These are phyloP conservation scores for Aplodontia rufa DNA, from an alignment of 2,113 vertebrate species.

Conservation along the genomic window DNA sequence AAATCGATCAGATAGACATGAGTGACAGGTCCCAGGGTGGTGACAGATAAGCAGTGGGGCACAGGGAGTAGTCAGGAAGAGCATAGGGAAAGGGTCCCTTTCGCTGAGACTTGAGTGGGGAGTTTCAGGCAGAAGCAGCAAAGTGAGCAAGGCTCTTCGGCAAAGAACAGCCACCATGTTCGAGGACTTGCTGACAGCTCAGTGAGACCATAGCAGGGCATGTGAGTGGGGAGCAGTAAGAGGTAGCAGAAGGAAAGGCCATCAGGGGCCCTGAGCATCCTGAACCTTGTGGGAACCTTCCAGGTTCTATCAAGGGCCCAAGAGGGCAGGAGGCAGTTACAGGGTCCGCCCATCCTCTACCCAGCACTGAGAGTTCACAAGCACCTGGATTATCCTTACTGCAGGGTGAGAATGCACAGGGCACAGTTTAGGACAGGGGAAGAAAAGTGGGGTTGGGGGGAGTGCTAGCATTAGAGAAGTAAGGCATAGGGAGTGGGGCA, in stretches of 20 bases:
- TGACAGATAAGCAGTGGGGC: background rate
- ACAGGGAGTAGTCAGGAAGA: background rate
- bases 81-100: background rate
- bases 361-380: background rate
- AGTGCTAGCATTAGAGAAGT: background rate
- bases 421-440: background rate
- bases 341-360: background rate
- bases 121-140: background rate
- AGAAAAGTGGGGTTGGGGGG: background rate
- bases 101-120: background rate
- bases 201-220: background rate
- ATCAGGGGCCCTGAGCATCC: background rate
- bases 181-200: background rate
- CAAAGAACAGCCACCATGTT: background rate
- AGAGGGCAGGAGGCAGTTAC: background rate
- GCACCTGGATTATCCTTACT: no score
- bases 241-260: background rate
- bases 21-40: background rate
- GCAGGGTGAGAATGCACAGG: background rate
- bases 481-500: background rate
- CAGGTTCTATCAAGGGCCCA: background rate
- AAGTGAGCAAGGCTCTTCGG: background rate
- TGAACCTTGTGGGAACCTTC: background rate
- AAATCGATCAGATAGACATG: background rate
- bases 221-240: background rate